Base-by-base conservation (phyloP, 92 coral and sea anemone species). In the Phymanthus crucifer region DNA sequence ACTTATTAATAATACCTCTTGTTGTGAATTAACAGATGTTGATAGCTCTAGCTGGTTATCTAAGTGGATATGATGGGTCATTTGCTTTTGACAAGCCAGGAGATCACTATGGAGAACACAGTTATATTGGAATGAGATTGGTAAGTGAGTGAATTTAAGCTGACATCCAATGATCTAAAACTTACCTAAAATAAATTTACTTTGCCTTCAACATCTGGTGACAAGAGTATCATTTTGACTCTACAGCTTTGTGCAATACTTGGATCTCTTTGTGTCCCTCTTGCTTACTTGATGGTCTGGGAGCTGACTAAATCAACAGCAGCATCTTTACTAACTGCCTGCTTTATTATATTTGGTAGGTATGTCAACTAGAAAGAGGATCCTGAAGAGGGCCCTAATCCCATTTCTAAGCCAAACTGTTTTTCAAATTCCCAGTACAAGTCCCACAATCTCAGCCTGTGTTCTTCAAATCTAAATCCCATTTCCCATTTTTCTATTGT, bases 51-150 rank as follows among this genome's bases (percentile, higher is more conserved):
- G 94, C 98, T 29, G 99, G 99, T 36, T 91, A 90, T 43, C 78
- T 95, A 1, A 89, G 94, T 87, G 99, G 99, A 4, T 95, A 95
- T 35, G 85, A 95, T 91, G 99, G 99, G 36, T 86, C 79, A 67
- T 95, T 95, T 83, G 76, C 98, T 13, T 95, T 95, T 90, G 99
- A 95, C 47, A 95, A 95, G 76, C 99, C 99, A 23, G 99, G 99
- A 26, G 99, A 95, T 70, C 75, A 69, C 3, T 95, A 91, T 87
- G 99, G 98, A 72, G 96, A 95, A 5, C 69, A 88, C 76, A 85
- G 68, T 79, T 95, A 95, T 83, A 85, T 93, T 80, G 97, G 98
- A 40, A 95, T 95, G 99, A 77, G 99, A 85, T 61, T 95, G 90
- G 99, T 89, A 21, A 21, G 27, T 54, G 19, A 54, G 0, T 54